A percentile compares a stretch with the other conserved stretches of the same genome.
phyloP scores from a whole-genome alignment of 2,888 invertebrate species.

The Scrobipalpa atriplicella region DNA sequence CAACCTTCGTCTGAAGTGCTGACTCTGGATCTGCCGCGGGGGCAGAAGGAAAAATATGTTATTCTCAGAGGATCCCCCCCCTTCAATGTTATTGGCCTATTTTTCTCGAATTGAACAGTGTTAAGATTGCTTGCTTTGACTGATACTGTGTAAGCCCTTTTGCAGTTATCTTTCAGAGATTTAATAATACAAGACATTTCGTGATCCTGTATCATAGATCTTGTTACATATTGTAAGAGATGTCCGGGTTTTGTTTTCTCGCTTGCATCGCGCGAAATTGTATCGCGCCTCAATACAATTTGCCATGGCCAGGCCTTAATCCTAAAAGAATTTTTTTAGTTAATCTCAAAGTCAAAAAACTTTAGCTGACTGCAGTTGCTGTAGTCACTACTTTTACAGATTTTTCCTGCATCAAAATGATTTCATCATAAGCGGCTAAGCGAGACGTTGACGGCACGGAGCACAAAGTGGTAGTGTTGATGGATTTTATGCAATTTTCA shows the following conservation, averaged over 20 bases:
- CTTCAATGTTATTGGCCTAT: slow-evolving; percentile 23
- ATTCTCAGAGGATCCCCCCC: slow-evolving; percentile 28
- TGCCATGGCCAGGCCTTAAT: too few relatives aligned
- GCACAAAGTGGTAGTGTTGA: slow-evolving; percentile 72
- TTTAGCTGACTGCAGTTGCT: too few relatives aligned
- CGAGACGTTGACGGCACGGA: neutral
- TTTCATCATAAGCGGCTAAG: neutral
- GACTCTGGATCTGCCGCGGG: slow-evolving; percentile 30
- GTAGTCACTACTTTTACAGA: too few relatives aligned
- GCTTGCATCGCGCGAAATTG: too few relatives aligned
- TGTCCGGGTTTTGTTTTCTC: too few relatives aligned
- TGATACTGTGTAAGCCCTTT: neutral
- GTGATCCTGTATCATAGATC: too few relatives aligned
- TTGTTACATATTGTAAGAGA: too few relatives aligned
- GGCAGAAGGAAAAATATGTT: slow-evolving; percentile 38
- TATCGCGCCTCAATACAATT: too few relatives aligned
- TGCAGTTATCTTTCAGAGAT: too few relatives aligned
- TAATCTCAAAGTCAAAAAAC: too few relatives aligned
- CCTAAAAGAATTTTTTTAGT: too few relatives aligned
- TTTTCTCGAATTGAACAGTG: slow-evolving; percentile 20
- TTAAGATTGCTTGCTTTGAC: slow-evolving; percentile 13
- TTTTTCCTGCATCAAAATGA: neutral
- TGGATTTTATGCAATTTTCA: slow-evolving; percentile 83
- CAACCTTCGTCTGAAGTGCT: slow-evolving; percentile 28
- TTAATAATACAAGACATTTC: too few relatives aligned